Percentiles rank a stretch among this genome's conserved stretches.
Evolutionary conservation across 2,888 invertebrate species (phyloP).

Genomic region (Drosophila colorata): DNA sequence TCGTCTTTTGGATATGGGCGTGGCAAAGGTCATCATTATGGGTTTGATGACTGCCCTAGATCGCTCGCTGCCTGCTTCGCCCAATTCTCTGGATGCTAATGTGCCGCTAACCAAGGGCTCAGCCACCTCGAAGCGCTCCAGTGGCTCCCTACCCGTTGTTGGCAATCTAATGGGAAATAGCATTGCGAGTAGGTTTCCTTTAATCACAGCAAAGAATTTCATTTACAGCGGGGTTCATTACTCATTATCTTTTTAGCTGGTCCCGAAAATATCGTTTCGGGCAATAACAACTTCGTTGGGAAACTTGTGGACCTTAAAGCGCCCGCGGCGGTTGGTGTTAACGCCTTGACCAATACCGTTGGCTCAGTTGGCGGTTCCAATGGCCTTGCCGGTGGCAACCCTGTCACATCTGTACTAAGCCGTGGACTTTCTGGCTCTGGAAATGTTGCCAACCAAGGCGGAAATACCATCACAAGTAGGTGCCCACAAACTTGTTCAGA

Average conservation of each 20-base stretch:
- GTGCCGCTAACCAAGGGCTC: slow-evolving; percentile 25
- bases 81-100: slow-evolving; percentile 33
- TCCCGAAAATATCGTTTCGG: slow-evolving; percentile 3
- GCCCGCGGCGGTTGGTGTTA: slow-evolving; percentile 12
- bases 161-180: slow-evolving; percentile 22
- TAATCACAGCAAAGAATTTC: not conserved
- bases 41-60: slow-evolving; percentile 63
- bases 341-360: slow-evolving; percentile 3
- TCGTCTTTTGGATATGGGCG: slow-evolving; percentile 65
- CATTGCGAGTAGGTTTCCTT: slow-evolving; percentile 13
- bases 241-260: not conserved
- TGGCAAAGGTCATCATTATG: slow-evolving; percentile 55
- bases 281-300: slow-evolving; percentile 7
- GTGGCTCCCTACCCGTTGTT: slow-evolving; percentile 15
- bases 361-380: slow-evolving; percentile 11
- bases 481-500: too few relatives aligned
- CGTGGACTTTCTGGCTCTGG: not conserved
- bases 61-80: slow-evolving; percentile 13
- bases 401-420: not conserved
- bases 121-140: slow-evolving; percentile 46
- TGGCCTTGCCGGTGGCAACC: not conserved
- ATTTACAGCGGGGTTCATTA: not conserved
- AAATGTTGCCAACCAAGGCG: slow-evolving; percentile 13
- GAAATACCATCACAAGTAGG: not conserved
- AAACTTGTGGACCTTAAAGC: slow-evolving; percentile 7